A percentile compares a stretch with the other conserved stretches of the same genome.
These are phyloP conservation scores for Cairina moschata DNA, from an alignment of 2,113 vertebrate species.

Conservation along the genomic window DNA sequence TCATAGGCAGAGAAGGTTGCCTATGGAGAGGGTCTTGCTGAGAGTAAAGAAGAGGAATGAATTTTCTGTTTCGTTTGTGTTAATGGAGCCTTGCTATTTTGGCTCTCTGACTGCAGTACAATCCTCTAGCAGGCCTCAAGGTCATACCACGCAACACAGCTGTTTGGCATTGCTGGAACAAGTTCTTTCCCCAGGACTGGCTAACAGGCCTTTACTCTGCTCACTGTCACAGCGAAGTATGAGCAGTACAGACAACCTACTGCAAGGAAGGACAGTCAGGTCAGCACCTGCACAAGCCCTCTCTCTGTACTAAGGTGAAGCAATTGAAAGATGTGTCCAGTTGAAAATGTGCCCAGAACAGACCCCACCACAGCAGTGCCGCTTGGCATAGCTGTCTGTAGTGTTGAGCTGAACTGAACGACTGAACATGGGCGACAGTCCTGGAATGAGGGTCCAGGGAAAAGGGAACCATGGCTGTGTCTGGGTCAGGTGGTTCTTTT, in stretches of 20 bases:
- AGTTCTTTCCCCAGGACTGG: background rate
- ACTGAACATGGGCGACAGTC: rapidly evolving
- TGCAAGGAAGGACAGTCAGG: background rate
- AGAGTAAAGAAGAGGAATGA: rapidly evolving
- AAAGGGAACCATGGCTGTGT: background rate
- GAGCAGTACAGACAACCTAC: background rate
- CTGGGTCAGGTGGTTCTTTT: background rate
- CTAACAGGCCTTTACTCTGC: background rate
- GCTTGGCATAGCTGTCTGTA: background rate
- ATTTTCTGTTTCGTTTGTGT: background rate
- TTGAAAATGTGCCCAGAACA: background rate
- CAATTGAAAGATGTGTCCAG: background rate
- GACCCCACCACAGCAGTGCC: background rate
- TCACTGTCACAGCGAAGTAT: background rate
- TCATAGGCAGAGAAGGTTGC: background rate
- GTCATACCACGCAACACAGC: background rate
- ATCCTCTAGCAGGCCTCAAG: background rate
- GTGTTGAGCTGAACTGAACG: background rate
- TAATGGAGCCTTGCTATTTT: background rate
- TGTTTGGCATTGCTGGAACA: background rate
- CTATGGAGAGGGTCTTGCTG: background rate
- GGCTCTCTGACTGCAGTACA: background rate
- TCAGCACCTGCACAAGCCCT: background rate
- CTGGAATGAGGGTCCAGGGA: background rate
- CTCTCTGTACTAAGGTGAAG: background rate